A percentile compares a stretch with the other conserved stretches of the same genome.
These are phyloP conservation scores for Heliothis peltigera DNA, from an alignment of 2,888 invertebrate genomes.

Conservation along the genomic window DNA sequence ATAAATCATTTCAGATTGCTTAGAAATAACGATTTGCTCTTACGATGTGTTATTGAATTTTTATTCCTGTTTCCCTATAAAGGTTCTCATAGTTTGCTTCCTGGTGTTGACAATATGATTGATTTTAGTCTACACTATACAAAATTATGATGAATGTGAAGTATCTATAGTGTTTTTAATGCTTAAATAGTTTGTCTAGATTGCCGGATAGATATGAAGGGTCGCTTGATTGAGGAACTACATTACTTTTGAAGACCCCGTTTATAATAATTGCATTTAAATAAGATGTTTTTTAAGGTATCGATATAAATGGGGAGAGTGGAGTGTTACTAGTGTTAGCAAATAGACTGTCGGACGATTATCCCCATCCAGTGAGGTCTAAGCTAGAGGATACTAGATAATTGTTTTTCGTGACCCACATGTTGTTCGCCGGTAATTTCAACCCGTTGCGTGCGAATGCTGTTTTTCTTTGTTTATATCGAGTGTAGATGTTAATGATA, in stretches of 20 bases:
- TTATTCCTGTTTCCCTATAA: constrained; percentile 29
- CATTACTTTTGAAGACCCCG: too few relatives aligned
- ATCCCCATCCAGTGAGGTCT: constrained; percentile 40
- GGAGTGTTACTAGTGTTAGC: constrained; percentile 26
- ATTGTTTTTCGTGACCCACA: constrained; percentile 74
- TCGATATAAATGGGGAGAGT: neutral
- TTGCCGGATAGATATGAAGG: too few relatives aligned
- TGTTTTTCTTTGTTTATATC: constrained; percentile 10
- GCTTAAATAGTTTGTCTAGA: too few relatives aligned
- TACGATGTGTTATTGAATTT: constrained; percentile 60
- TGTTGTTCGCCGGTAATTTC: constrained; percentile 46
- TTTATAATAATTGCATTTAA: too few relatives aligned
- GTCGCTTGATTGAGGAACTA: too few relatives aligned
- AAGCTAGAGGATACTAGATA: constrained; percentile 55
- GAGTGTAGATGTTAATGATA: constrained; percentile 8
- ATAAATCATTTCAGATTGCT: constrained; percentile 73
- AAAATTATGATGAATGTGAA: too few relatives aligned
- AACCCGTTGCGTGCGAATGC: constrained; percentile 41
- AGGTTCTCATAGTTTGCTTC: constrained; percentile 32
- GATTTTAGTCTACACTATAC: neutral
- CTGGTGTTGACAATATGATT: constrained; percentile 10
- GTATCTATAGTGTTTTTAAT: too few relatives aligned
- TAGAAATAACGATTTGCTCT: constrained; percentile 55
- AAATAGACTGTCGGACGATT: constrained; percentile 32
- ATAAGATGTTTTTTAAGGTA: too few relatives aligned